Percentiles rank a stretch among this genome's conserved stretches.
These are phyloP conservation scores for Antrozous pallidus DNA, from an alignment of 2,797 vertebrate genomes.

Conservation along the genomic window DNA sequence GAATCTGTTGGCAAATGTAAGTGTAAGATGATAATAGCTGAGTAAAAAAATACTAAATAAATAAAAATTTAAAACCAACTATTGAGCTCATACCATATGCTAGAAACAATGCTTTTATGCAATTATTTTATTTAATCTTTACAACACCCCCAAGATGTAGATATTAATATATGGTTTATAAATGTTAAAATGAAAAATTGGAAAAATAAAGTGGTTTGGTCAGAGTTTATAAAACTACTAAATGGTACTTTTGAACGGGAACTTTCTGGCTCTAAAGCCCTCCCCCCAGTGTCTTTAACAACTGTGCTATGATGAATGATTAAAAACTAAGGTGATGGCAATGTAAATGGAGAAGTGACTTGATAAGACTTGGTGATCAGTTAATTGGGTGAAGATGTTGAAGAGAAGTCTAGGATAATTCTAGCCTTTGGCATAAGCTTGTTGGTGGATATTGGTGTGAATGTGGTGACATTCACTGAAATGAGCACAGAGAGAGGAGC, in stretches of 20 bases:
- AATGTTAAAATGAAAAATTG: slow-evolving; percentile 35
- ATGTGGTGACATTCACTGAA: background rate
- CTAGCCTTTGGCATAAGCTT: background rate
- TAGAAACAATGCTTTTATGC: background rate
- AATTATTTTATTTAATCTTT: slow-evolving; percentile 12
- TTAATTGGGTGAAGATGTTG: background rate
- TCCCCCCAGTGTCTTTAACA: background rate
- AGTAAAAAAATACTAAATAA: background rate
- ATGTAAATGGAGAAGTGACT: background rate
- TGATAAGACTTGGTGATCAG: background rate
- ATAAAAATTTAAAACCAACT: background rate
- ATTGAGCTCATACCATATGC: background rate
- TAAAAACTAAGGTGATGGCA: background rate
- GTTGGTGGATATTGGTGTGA: background rate
- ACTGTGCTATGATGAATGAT: background rate
- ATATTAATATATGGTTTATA: slow-evolving; percentile 31
- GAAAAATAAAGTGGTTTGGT: slow-evolving; percentile 35
- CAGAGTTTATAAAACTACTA: slow-evolving; percentile 13
- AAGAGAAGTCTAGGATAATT: background rate
- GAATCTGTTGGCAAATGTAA: background rate
- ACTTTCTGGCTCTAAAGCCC: background rate
- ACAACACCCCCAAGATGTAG: background rate
- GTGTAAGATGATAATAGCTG: slow-evolving; percentile 9
- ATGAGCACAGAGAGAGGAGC: background rate
- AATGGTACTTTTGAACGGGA: background rate